Evolutionary conservation across 2,113 vertebrate genomes (phyloP), one percentile per base, ranked within the genome.

Genomic region (Paraplagusia blochii): DNA sequence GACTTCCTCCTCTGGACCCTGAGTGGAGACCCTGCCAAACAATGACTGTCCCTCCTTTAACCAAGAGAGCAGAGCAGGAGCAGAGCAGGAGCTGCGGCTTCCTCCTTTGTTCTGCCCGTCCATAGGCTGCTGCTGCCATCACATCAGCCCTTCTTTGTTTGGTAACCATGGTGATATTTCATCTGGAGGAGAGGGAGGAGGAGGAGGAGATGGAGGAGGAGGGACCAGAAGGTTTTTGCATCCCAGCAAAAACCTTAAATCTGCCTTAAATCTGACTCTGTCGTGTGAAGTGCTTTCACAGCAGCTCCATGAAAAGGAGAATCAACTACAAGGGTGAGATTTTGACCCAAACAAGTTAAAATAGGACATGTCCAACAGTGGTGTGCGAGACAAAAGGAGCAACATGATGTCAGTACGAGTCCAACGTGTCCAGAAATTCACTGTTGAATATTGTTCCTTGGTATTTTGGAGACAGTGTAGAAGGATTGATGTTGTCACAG

Each of bases 111-210:
- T 91, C 88, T 73, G 72, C 73, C 76, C 72, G 53, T 77, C 80
- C 71, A 72, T 69, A 69, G 74, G 79, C 80, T 80, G 74, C 80
- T 80, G 74, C 78, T 69, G 22, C 78, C 67, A 75, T 75, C 80
- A 78, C 86, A 85, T 87, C 85, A 58, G 61, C 82, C 82, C 80
- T 75, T 88, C 88, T 91, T 90, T 91, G 89, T 91, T 90, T 88
- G 86, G 91, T 92, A 86, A 90, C 91, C 89, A 91, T 91, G 87
- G 82, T 85, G 75, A 91, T 89, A 79, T 84, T 85, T 88, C 82
- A 86, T 88, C 86, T 81, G 82, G 84, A 82, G 79, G 74, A 84
- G 3, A 29, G 22, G 6, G 22, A 29, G 22, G 22, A 29, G 22
- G 22, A 29, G 22, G 22, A 6, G 6, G n/a, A n/a, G n/a, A n/a